phyloP scores from a whole-genome alignment of 2,888 invertebrate genomes.

The Elegia similella region DNA sequence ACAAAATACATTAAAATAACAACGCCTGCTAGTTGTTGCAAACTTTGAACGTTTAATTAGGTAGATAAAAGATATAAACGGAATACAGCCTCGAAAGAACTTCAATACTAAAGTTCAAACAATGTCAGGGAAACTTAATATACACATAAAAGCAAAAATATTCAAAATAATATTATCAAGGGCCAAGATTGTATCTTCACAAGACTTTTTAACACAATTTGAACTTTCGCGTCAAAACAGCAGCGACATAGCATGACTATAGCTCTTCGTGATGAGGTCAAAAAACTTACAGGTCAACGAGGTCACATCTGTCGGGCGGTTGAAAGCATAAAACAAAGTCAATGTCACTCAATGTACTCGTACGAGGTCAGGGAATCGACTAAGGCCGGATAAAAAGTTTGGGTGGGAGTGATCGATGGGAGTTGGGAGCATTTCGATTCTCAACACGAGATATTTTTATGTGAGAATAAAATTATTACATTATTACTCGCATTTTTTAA shows the following conservation, averaged over 20 bases:
- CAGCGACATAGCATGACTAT: background rate
- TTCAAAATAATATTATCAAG: background rate
- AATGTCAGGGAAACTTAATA: background rate
- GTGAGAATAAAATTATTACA: background rate
- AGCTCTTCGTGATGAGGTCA: background rate
- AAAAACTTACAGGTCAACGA: conserved; percentile 2
- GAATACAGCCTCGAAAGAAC: background rate
- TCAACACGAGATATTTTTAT: background rate
- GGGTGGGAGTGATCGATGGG: background rate
- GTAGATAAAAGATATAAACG: background rate
- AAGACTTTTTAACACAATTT: background rate
- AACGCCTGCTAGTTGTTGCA: no score
- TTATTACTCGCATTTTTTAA: no score
- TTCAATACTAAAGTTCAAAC: background rate
- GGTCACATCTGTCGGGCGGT: background rate
- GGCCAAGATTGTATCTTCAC: background rate
- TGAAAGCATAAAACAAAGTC: conserved; percentile 4
- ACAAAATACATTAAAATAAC: no score
- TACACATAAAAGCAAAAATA: background rate
- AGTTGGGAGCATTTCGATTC: background rate
- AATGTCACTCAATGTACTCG: conserved; percentile 1
- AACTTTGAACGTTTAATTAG: no score
- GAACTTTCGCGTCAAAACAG: background rate
- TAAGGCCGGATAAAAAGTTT: background rate
- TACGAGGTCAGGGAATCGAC: background rate